Conservation (phyloP, 2,797 vertebrate genomes). For the Sphenodon punctatus region DNA sequence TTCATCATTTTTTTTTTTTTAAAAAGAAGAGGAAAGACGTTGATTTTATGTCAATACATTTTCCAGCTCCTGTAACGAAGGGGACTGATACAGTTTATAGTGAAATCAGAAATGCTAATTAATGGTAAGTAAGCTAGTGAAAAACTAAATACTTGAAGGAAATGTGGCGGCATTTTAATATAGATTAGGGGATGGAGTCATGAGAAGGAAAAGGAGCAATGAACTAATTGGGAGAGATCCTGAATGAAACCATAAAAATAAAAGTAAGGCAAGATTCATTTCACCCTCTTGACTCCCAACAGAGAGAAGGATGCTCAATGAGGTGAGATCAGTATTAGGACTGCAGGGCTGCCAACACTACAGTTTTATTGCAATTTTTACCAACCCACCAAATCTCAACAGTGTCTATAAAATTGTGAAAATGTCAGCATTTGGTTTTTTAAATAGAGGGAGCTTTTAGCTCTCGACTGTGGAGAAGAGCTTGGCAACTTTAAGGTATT, state of each 20-base stretch:
- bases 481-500: no score
- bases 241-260: background rate
- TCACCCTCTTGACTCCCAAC: background rate
- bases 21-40: slow-evolving; percentile 27
- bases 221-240: background rate
- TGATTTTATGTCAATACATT: slow-evolving; percentile 70
- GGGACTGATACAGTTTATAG: slow-evolving; percentile 94
- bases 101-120: slow-evolving; percentile 87
- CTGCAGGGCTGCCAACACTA: no score
- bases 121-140: slow-evolving; percentile 81
- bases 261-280: background rate
- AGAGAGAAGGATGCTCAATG: background rate
- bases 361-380: no score
- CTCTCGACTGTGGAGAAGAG: no score
- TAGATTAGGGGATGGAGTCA: slow-evolving; percentile 14
- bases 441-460: no score
- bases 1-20: no score
- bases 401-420: no score
- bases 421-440: no score
- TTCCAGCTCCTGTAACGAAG: slow-evolving; percentile 84
- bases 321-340: no score
- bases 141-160: slow-evolving; percentile 42
- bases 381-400: no score
- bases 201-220: background rate
- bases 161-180: background rate